Evolutionary conservation across 2,113 vertebrate species (phyloP).

Genomic region (Brachyhypopomus occidentalis): DNA sequence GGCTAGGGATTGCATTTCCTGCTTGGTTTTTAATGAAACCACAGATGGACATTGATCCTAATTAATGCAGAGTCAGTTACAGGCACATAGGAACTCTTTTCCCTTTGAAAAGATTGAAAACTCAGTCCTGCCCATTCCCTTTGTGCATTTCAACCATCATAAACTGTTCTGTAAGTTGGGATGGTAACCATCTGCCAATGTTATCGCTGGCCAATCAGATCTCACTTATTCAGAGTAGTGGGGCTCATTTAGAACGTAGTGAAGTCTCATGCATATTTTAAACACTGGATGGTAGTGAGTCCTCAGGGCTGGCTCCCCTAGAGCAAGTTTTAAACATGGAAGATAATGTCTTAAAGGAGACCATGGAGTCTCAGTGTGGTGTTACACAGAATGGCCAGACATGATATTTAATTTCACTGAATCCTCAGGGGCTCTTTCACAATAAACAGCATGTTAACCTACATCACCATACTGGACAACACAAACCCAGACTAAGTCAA

Average conservation of each 20-base stretch:
- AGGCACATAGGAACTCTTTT: conserved; percentile 12
- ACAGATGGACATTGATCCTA: conserved; percentile 39
- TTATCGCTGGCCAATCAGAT: conserved; percentile 45
- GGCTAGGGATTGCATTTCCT: conserved; percentile 36
- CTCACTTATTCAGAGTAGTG: conserved; percentile 35
- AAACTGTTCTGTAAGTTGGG: conserved; percentile 43
- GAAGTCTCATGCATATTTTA: conserved; percentile 47
- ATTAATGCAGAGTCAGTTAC: conserved; percentile 40
- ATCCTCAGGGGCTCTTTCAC: neutral
- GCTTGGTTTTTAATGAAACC: conserved; percentile 53
- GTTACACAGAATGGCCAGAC: neutral
- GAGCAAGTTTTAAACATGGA: conserved; percentile 15
- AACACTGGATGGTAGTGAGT: conserved; percentile 21
- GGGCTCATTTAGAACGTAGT: conserved; percentile 36
- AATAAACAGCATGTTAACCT: neutral
- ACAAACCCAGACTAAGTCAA: neutral
- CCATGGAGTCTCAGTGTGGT: neutral
- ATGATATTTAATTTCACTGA: neutral
- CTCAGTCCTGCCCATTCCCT: conserved; percentile 27
- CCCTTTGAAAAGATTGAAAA: neutral
- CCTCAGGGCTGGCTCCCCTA: neutral
- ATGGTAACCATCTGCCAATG: conserved; percentile 45
- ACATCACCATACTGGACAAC: neutral
- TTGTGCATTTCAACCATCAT: conserved; percentile 39
- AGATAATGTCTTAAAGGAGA: conserved; percentile 4